phyloP scores from a whole-genome alignment of 2,797 vertebrate species.

The Sarcophilus harrisii region DNA sequence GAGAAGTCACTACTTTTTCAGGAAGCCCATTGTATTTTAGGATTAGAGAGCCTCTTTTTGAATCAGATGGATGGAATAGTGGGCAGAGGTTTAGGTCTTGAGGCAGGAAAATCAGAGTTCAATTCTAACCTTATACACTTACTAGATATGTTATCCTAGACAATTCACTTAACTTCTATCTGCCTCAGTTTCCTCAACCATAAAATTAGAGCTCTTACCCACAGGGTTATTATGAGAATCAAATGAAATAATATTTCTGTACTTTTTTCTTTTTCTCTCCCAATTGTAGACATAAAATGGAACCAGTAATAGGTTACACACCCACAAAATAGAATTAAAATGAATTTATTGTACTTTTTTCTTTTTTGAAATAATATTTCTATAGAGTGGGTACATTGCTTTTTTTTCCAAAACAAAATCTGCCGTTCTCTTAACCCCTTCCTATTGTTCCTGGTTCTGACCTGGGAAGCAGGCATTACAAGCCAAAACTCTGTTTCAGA shows the following conservation, averaged over 20 bases:
- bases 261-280: constrained; percentile 66
- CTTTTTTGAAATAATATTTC: no score
- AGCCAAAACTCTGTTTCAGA: background rate
- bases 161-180: background rate
- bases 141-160: background rate
- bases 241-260: background rate
- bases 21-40: background rate
- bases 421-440: background rate
- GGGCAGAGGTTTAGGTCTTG: background rate
- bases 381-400: background rate
- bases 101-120: background rate
- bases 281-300: constrained; percentile 77
- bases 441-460: background rate
- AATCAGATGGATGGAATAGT: background rate
- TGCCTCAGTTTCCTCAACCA: background rate
- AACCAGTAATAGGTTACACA: constrained; percentile 78
- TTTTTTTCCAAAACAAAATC: background rate
- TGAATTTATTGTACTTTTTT: no score
- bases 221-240: background rate
- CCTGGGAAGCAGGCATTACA: background rate
- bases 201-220: background rate
- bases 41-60: background rate
- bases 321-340: no score
- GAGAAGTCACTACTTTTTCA: background rate
- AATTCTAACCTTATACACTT: background rate